These are phyloP conservation scores for Sturnus vulgaris DNA, from an alignment of 2,113 vertebrate species.

Conservation along the genomic window DNA sequence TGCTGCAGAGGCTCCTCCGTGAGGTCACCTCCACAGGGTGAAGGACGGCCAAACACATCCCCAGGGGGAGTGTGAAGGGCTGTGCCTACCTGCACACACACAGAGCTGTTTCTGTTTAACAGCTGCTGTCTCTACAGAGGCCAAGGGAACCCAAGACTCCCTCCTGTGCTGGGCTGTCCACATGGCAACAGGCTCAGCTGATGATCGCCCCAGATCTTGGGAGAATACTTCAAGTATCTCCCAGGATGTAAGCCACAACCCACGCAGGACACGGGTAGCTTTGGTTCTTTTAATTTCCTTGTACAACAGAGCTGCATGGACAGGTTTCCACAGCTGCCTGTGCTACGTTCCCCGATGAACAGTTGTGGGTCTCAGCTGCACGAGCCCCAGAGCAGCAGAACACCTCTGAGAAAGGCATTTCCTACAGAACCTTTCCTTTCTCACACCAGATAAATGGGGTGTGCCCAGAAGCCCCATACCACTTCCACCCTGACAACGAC, in stretches of 20 bases:
- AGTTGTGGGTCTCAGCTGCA: not conserved
- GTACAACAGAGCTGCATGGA: not conserved
- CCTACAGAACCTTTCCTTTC: not conserved
- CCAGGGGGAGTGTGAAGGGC: rapidly evolving
- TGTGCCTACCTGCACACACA: not conserved
- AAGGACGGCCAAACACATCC: not conserved
- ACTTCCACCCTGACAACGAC: not conserved
- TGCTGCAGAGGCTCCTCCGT: not conserved
- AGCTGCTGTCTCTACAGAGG: not conserved
- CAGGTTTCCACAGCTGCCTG: rapidly evolving
- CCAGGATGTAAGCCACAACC: not conserved
- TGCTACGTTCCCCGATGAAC: rapidly evolving
- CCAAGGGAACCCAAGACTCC: not conserved
- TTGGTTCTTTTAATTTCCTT: not conserved
- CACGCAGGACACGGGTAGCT: not conserved
- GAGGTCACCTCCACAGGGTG: not conserved
- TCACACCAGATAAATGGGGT: not conserved
- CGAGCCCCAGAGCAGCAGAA: rapidly evolving
- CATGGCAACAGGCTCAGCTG: rapidly evolving
- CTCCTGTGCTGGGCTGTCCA: not conserved
- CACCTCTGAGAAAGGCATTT: not conserved
- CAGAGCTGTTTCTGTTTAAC: not conserved
- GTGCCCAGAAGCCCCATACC: not conserved
- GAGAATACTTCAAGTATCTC: not conserved
- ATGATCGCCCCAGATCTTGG: not conserved